These are phyloP conservation scores for Drosophila eohydei DNA, from an alignment of 2,888 invertebrate genomes.

Conservation along the genomic window DNA sequence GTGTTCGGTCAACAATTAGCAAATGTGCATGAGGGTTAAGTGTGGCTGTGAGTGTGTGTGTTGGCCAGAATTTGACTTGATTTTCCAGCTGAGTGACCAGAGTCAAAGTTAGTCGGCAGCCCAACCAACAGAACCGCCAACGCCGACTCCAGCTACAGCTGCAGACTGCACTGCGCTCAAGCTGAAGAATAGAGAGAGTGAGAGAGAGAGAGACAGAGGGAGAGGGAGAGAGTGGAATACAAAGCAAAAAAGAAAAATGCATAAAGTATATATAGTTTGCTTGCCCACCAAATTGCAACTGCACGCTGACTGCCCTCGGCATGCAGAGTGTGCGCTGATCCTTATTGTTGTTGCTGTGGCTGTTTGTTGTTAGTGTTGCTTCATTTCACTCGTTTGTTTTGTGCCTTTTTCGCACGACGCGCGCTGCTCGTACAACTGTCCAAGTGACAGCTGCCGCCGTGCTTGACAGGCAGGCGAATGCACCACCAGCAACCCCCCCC, in stretches of 20 bases:
- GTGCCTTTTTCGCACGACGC: conserved; percentile 52
- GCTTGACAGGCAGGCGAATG: conserved; percentile 56
- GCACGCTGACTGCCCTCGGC: conserved; percentile 54
- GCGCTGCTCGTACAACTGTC: conserved; percentile 77
- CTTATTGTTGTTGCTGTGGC: conserved; percentile 40
- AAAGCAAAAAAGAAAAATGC: neutral
- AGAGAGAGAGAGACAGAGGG: neutral
- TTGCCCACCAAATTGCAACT: conserved; percentile 62
- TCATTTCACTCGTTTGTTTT: conserved; percentile 66
- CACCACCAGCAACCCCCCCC: neutral
- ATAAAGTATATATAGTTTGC: conserved; percentile 33
- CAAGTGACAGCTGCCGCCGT: conserved; percentile 82
- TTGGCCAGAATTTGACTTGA: conserved; percentile 69
- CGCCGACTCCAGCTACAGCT: neutral
- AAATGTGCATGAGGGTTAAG: conserved; percentile 23
- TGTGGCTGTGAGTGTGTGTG: conserved; percentile 28
- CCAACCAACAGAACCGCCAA: neutral
- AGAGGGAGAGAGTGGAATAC: neutral
- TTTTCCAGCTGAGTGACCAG: conserved; percentile 56
- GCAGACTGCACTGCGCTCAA: conserved; percentile 38
- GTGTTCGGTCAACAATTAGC: conserved; percentile 61
- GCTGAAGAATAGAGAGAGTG: conserved; percentile 1
- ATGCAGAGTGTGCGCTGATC: neutral
- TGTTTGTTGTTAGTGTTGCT: conserved; percentile 76
- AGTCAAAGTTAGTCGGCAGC: conserved; percentile 33